A percentile compares a stretch with the other conserved stretches of the same genome.
phyloP scores from a whole-genome alignment of 2,797 vertebrate genomes.

The Australoheros facetus region DNA sequence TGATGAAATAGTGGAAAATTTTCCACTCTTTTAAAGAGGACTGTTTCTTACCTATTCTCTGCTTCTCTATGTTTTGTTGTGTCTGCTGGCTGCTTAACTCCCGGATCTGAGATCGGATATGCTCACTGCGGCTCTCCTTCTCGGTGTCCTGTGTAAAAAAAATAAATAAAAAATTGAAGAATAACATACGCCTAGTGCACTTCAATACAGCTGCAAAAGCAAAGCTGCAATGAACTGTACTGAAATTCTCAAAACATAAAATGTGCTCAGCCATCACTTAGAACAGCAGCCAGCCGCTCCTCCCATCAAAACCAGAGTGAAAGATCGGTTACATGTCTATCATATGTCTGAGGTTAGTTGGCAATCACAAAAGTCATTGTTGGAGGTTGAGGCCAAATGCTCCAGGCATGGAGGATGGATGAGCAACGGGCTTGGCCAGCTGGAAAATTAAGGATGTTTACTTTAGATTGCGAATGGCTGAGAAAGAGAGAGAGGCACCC shows the following conservation, averaged over 20 bases:
- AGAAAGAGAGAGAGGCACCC: constrained; percentile 4
- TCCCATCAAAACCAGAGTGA: neutral
- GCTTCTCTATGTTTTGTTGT: constrained; percentile 61
- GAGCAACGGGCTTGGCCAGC: constrained; percentile 43
- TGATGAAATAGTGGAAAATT: neutral
- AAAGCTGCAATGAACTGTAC: neutral
- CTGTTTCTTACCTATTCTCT: constrained; percentile 67
- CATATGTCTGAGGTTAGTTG: constrained; percentile 28
- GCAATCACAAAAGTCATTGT: constrained; percentile 29
- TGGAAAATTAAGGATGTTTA: constrained; percentile 55
- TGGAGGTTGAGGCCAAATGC: constrained; percentile 50
- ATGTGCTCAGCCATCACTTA: neutral
- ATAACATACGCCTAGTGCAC: constrained; percentile 5
- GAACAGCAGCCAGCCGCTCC: neutral
- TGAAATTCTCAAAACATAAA: neutral
- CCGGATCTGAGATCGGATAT: constrained; percentile 59
- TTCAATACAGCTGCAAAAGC: constrained; percentile 14
- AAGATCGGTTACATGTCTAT: constrained; percentile 5
- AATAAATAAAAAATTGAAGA: neutral
- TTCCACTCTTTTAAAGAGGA: neutral
- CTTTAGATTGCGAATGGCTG: constrained; percentile 31
- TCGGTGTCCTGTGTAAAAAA: constrained; percentile 69
- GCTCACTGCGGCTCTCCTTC: constrained; percentile 66
- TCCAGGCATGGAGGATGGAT: constrained; percentile 19
- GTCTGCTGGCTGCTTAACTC: constrained; percentile 68